Conservation (phyloP, 2,797 vertebrate species). For the Takifugu rubripes region DNA sequence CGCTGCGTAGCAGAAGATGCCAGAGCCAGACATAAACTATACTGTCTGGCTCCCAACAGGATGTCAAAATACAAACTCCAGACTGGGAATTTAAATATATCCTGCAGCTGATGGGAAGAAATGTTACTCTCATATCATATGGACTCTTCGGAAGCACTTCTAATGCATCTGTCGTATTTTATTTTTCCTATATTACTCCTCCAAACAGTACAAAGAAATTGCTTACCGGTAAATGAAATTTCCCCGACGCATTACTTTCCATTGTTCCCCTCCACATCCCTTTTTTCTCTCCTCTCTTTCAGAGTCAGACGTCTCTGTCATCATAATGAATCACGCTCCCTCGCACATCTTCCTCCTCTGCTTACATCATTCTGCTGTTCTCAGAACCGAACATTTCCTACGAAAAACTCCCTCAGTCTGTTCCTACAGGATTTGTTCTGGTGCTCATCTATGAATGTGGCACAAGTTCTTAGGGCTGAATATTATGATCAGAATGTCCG, state of each 20-base stretch:
- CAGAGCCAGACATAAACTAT: constrained; percentile 55
- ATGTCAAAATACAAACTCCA: constrained; percentile 51
- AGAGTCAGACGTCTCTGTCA: constrained; percentile 22
- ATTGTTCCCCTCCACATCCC: constrained; percentile 1
- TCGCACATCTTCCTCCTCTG: constrained; percentile 21
- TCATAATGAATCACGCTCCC: constrained; percentile 36
- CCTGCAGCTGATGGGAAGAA: constrained; percentile 29
- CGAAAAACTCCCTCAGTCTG: constrained; percentile 12
- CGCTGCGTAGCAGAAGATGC: constrained; percentile 38
- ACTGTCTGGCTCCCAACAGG: constrained; percentile 44
- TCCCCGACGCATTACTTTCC: constrained; percentile 23
- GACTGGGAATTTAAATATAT: constrained; percentile 25
- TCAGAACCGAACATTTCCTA: not conserved
- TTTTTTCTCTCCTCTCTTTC: constrained; percentile 7
- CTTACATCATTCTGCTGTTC: constrained; percentile 15
- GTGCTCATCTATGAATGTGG: not conserved
- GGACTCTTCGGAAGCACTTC: constrained; percentile 22
- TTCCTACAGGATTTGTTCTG: constrained; percentile 3
- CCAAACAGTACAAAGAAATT: constrained; percentile 1
- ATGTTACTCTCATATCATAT: constrained; percentile 9
- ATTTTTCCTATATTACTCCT: no score
- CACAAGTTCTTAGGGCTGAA: constrained; percentile 11
- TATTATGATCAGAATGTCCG: no score
- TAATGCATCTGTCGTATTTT: not conserved
- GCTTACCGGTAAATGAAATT: constrained; percentile 9